Evolutionary conservation across 2,113 vertebrate genomes (phyloP), one percentile per base, ranked within the genome.

Genomic region (Poeciliopsis occidentalis): DNA sequence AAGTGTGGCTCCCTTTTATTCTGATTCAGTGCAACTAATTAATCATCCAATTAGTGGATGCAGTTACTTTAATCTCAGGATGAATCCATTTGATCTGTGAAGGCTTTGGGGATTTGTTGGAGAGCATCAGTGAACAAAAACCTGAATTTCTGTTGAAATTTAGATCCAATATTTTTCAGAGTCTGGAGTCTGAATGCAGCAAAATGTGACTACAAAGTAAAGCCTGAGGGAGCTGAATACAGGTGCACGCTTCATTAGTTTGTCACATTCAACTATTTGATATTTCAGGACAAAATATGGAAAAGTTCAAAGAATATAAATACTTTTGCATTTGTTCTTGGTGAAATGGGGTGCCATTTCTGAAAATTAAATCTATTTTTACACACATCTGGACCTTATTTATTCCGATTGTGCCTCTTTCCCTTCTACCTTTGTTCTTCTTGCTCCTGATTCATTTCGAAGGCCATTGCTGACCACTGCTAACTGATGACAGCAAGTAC

Each of bases 371-470:
- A 57, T 54, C 22, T 11, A 57, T 57, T 47, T 47, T 47, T 7
- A 47, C 44, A 17, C 44, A 47, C 44, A 47, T 47, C 44, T 47
- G 44, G 17, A 19, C 4, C 51, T 57, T n/a, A n/a, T n/a, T 57
- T n/a, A 19, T 57, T 57, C 11, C 11, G 24, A 57, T n/a, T 57
- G 17, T 57, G 51, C 24, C 51, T 57, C 51, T 57, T 57, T 57
- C 51, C 51, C 24, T 24, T 57, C 24, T 44, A 17, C 41, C 19
- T 54, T 54, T 54, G 51, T 61, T 39, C 37, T 44, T 65, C 44
- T 64, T 77, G 62, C 19, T 60, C 47, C 57, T 67, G 37, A 74
- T 86, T 76, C 4, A 69, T 64, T 78, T 65, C 76, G 60, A 60
- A 80, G 29, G 54, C 69, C 69, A 64, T 44, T 60, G 67, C 57